A percentile compares a stretch with the other conserved stretches of the same genome.
Conservation (phyloP, 1,140 invertebrate species). For the Drosophila tropicalis region DNA sequence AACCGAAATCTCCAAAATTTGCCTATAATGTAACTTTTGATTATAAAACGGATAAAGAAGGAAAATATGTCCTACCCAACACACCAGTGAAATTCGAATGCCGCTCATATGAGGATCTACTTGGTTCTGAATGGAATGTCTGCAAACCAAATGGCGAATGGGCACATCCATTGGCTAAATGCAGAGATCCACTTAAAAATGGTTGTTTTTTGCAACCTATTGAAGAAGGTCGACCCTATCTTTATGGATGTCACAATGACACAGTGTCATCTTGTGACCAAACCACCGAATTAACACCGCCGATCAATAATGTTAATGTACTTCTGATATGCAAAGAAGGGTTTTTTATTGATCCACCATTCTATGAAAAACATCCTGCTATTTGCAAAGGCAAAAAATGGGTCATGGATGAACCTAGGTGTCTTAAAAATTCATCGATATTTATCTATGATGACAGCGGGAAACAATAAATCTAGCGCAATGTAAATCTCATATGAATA, state of each 20-base stretch:
- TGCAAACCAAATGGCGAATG: slow-evolving; percentile 16
- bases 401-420: neutral
- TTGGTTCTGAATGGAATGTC: slow-evolving; percentile 22
- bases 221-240: neutral
- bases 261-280: neutral
- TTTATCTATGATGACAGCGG: no score
- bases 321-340: neutral
- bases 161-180: neutral
- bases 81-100: slow-evolving; percentile 10
- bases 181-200: neutral
- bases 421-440: no score
- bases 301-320: neutral
- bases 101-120: rapidly evolving
- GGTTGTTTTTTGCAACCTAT: neutral
- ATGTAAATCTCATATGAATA: no score
- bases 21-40: neutral
- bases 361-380: no score
- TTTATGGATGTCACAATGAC: neutral
- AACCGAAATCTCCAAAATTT: neutral
- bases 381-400: neutral
- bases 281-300: neutral
- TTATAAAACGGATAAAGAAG: neutral
- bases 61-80: slow-evolving; percentile 19
- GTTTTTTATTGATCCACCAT: neutral
- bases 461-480: no score